phyloP scores from a whole-genome alignment of 37 sponge, comb jelly and placozoan species.

The Diacarnus erythraeanus region DNA sequence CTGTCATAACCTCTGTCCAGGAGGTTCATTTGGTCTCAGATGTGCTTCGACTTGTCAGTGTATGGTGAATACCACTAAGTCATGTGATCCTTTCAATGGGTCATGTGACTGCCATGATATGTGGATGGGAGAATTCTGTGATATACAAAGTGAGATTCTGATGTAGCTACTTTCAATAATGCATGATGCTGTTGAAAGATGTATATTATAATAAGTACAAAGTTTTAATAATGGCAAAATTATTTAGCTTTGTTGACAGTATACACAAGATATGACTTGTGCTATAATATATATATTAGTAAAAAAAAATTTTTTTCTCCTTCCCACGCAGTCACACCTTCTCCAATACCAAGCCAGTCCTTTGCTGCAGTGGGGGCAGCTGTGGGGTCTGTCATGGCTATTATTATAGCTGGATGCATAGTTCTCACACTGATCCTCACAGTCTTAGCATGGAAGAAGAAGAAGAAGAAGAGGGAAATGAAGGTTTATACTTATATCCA shows the following conservation, averaged over 20 bases:
- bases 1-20: slow-evolving; percentile 34
- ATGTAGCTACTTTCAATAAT: neutral
- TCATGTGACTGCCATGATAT: slow-evolving; percentile 35
- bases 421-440: slow-evolving; percentile 5
- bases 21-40: slow-evolving; percentile 36
- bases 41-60: slow-evolving; percentile 48
- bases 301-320: no score
- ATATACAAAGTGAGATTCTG: slow-evolving; percentile 12
- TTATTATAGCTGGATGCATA: slow-evolving; percentile 13
- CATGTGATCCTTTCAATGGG: slow-evolving; percentile 49
- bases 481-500: no score
- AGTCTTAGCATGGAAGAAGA: neutral
- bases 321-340: neutral
- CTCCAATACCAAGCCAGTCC: neutral
- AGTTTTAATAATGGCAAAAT: no score
- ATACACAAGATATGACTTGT: no score
- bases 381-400: neutral
- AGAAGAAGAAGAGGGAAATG: slow-evolving; percentile 9
- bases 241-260: no score
- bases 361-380: slow-evolving; percentile 9
- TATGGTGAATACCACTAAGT: neutral
- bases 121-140: slow-evolving; percentile 47
- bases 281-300: no score
- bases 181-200: no score
- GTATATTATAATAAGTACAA: no score